Evolutionary conservation across 2,113 vertebrate genomes (phyloP), one percentile per base, ranked within the genome.

Genomic region (Bubalus kerabau): DNA sequence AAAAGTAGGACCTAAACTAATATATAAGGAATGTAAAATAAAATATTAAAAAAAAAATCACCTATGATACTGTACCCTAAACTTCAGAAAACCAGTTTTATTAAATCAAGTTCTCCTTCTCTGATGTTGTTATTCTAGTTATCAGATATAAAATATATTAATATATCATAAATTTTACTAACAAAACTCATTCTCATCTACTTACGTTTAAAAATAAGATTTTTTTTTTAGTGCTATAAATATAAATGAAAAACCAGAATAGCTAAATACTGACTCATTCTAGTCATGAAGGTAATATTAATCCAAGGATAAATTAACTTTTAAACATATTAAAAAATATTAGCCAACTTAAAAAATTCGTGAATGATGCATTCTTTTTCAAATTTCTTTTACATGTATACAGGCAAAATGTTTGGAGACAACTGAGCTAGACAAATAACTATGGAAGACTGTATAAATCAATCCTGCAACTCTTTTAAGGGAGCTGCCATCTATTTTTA

Each of bases 401-500:
- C 6, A 85, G 50, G 30, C 26, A 50, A 84, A 93, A 59, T 19
- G 17, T 48, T 81, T 94, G 81, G 17, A 83, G 85, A 87, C 24
- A 93, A 71, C 28, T 32, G 40, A 76, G 82, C 19, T 50, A n/a
- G 82, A 67, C 2, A 74, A 57, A 91, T 76, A 88, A 64, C 17
- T 59, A 17, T 36, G 74, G 50, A 85, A 86, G 15, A 36, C 86
- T 40, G 2, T 17, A 17, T 50, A 91, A 97, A 86, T 95, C 78
- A 95, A 52, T 93, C 67, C 40, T 26, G 80, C 48, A 59, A 11
- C 15, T 56, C 59, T 78, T 32, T 82, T 57, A 17, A 46, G 60
- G 78, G 46, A 19, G 48, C 60, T 83, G 30, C n/a, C 21, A 1
- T 71, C 90, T 97, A 97, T 98, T 97, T 98, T 96, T 92, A 96